Evolutionary conservation across 2,113 vertebrate species (phyloP).

Genomic region (Melanocharis versteri): DNA sequence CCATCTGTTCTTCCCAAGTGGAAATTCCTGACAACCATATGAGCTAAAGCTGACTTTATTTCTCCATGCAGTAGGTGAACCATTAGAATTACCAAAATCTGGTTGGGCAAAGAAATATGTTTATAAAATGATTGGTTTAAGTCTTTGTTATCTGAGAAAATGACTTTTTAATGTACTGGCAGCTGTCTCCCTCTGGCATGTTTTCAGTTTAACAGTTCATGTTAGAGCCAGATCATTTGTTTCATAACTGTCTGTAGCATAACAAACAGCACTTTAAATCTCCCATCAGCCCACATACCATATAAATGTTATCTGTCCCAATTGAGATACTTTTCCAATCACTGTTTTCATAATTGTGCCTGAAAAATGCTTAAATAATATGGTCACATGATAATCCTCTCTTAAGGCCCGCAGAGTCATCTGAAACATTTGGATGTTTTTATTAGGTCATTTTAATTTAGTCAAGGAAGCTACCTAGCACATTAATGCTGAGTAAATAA

Average conservation of each 20-base stretch:
- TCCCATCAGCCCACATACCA: slow-evolving; percentile 11
- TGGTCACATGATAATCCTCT: not conserved
- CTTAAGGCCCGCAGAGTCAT: not conserved
- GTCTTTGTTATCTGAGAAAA: slow-evolving; percentile 72
- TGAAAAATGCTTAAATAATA: slow-evolving; percentile 4
- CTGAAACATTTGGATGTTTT: not conserved
- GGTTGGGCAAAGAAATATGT: slow-evolving; percentile 75
- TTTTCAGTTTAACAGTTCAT: slow-evolving; percentile 73
- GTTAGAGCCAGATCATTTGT: slow-evolving; percentile 72
- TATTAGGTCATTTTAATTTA: slow-evolving; percentile 28
- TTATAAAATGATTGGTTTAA: slow-evolving; percentile 75
- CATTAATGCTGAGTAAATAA: not conserved
- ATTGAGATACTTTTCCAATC: slow-evolving; percentile 35
- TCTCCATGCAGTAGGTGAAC: slow-evolving; percentile 58
- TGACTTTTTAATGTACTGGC: slow-evolving; percentile 75
- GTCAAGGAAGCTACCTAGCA: not conserved
- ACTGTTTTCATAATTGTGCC: slow-evolving; percentile 38
- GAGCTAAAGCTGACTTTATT: slow-evolving; percentile 68
- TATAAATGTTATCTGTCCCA: slow-evolving; percentile 34
- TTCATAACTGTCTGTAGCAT: slow-evolving; percentile 64
- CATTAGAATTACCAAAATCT: slow-evolving; percentile 69
- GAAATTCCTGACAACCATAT: slow-evolving; percentile 69
- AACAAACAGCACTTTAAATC: slow-evolving; percentile 62
- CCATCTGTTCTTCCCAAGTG: slow-evolving; percentile 74
- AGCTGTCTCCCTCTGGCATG: slow-evolving; percentile 74